Base-by-base conservation (phyloP, 2,888 invertebrate species). In the Metacarcinus magister region DNA sequence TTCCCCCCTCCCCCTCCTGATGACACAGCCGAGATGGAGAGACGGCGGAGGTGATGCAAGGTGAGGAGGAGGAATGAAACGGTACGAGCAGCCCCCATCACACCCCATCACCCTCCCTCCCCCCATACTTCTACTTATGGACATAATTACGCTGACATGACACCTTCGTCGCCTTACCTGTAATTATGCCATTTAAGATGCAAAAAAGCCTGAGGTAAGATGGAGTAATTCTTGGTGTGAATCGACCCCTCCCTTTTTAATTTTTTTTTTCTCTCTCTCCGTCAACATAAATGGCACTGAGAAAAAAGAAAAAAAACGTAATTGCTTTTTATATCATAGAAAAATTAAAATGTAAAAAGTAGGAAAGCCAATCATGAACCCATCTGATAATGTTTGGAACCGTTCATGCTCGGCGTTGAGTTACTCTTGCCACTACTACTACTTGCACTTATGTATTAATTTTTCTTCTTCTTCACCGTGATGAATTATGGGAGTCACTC, bases 231-330 rank as follows among this genome's bases (percentile, higher is more conserved):
- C 16, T 8, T 54, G 48, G 46, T 48, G 4, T 92, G 16, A 16
- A n/a, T n/a, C 67, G 23, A n/a, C n/a, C 67, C 23, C n/a, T n/a
- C 67, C n/a, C n/a, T 67, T n/a, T 67, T n/a, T n/a, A 23, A 23
- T 67, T n/a, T 67, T n/a, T n/a, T 67, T n/a, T 67, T n/a, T 67
- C 67, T 67, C 67, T 67, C 67, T 67, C n/a, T 67, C 67, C n/a
- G n/a, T 67, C 67, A 67, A 67, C 19, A 67, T 19, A 10, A 67
- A 67, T 13, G 19, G 19, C 19, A 67, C 13, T 13, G 19, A 67
- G 67, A n/a, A n/a, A 8, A n/a, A n/a, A 5, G 8, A 54, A 13
- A 54, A 54, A 13, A 54, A 54, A 39, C 39, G 39, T 39, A 39
- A 39, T 39, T 39, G 39, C 39, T 39, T 39, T 39, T 39, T 39